Evolutionary conservation across 2,797 vertebrate genomes (phyloP).

Genomic region (Microtus californicus): DNA sequence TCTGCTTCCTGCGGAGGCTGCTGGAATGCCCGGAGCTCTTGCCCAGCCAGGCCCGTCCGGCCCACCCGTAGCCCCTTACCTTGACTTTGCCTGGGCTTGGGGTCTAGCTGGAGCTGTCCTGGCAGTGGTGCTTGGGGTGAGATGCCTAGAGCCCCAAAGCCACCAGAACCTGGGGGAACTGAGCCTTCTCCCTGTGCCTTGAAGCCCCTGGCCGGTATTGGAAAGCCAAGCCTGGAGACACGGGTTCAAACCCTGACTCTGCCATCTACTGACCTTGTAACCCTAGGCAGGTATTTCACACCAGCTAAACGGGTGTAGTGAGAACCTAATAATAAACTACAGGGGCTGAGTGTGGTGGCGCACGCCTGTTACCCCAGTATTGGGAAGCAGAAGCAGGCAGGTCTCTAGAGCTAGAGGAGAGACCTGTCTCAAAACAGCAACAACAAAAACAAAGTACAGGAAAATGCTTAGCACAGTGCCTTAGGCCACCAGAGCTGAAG

Average conservation of each 20-base stretch:
- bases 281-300: not conserved
- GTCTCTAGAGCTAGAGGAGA: not conserved
- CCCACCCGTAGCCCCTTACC: conserved; percentile 78
- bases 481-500: not conserved
- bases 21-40: conserved; percentile 83
- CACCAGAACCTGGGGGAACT: not conserved
- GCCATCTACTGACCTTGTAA: conserved; percentile 23
- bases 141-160: not conserved
- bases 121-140: not conserved
- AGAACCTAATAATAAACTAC: not conserved
- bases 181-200: not conserved
- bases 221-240: not conserved
- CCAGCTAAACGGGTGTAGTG: not conserved
- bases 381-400: not conserved
- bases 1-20: conserved; percentile 84
- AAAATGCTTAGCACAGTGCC: not conserved
- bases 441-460: not conserved
- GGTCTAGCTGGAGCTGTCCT: conserved; percentile 45
- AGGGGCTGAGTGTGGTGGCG: not conserved
- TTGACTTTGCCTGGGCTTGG: conserved; percentile 66
- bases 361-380: not conserved
- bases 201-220: not conserved
- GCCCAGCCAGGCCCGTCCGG: conserved; percentile 69
- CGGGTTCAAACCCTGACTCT: conserved; percentile 16
- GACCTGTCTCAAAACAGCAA: not conserved